Conservation (phyloP, 2,888 invertebrate species). For the Drosophila incognita region DNA sequence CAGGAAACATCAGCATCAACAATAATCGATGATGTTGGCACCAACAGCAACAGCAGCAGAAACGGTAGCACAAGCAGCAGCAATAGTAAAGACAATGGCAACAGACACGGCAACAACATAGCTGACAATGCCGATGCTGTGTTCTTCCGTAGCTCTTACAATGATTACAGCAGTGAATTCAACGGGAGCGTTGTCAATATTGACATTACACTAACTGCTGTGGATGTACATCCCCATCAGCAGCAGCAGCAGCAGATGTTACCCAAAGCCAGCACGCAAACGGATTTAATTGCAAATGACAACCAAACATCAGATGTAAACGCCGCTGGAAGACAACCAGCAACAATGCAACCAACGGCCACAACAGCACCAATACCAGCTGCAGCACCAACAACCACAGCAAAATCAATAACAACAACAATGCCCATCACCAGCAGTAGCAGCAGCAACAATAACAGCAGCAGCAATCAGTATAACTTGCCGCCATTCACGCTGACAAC, state of each 20-base stretch:
- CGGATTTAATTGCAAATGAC: conserved; percentile 80
- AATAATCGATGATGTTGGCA: conserved; percentile 70
- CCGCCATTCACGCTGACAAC: conserved; percentile 70
- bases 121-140: conserved; percentile 62
- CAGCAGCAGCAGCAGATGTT: conserved; percentile 25
- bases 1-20: conserved; percentile 67
- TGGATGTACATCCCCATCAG: conserved; percentile 73
- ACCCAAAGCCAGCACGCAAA: conserved; percentile 50
- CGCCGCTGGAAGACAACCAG: conserved; percentile 48
- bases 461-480: conserved; percentile 54
- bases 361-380: conserved; percentile 40
- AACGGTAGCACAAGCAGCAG: conserved; percentile 23
- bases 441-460: conserved; percentile 40
- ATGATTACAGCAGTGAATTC: conserved; percentile 83
- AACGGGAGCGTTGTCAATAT: conserved; percentile 83
- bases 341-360: conserved; percentile 45
- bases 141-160: conserved; percentile 83
- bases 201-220: conserved; percentile 83
- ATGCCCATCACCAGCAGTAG: conserved; percentile 32
- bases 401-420: conserved; percentile 42
- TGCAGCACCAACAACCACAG: conserved; percentile 18
- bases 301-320: conserved; percentile 61
- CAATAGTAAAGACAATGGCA: conserved; percentile 53
- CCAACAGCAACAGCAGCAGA: conserved; percentile 37
- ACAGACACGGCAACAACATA: conserved; percentile 50